Conservation (phyloP, 2,113 vertebrate genomes). For the Acanthochromis polyacanthus region DNA sequence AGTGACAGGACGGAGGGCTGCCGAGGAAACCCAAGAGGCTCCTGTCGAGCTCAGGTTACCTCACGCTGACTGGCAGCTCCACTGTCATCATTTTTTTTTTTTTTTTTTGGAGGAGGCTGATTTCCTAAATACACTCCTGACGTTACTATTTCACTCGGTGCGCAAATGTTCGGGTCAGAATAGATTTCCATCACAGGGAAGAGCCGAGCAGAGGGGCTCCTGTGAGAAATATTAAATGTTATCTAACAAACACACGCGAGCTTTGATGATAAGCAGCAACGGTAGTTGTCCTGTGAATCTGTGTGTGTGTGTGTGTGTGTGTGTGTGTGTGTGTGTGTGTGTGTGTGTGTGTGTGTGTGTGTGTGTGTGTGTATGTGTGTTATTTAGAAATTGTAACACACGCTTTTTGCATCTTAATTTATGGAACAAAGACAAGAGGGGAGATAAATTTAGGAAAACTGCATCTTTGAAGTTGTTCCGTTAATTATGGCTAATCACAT, state of each 20-base stretch:
- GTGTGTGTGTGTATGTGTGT: too few species aligned
- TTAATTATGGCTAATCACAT: conserved; percentile 65
- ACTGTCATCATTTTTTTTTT: conserved; percentile 51
- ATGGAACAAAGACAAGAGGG: conserved; percentile 22
- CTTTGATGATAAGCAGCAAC: conserved; percentile 26
- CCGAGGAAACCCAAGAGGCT: conserved; percentile 49
- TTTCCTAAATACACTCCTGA: conserved; percentile 61
- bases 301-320: too few species aligned
- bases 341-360: too few species aligned
- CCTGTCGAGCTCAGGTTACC: conserved; percentile 37
- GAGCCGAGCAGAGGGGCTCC: conserved; percentile 1
- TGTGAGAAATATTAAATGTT: conserved; percentile 13
- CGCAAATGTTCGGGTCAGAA: conserved; percentile 56
- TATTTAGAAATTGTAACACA: too few species aligned
- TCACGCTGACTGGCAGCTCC: conserved; percentile 50
- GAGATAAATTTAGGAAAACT: conserved; percentile 29
- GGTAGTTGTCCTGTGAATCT: neutral
- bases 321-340: too few species aligned
- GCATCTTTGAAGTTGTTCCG: conserved; percentile 58
- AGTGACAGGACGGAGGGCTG: conserved; percentile 15
- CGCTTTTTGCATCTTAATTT: neutral
- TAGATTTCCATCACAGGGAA: conserved; percentile 50
- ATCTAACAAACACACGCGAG: conserved; percentile 5
- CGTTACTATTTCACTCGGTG: conserved; percentile 33
- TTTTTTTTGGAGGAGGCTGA: conserved; percentile 33